Evolutionary conservation across 1,140 invertebrate species (phyloP).

Genomic region (Lepidurus apus): DNA sequence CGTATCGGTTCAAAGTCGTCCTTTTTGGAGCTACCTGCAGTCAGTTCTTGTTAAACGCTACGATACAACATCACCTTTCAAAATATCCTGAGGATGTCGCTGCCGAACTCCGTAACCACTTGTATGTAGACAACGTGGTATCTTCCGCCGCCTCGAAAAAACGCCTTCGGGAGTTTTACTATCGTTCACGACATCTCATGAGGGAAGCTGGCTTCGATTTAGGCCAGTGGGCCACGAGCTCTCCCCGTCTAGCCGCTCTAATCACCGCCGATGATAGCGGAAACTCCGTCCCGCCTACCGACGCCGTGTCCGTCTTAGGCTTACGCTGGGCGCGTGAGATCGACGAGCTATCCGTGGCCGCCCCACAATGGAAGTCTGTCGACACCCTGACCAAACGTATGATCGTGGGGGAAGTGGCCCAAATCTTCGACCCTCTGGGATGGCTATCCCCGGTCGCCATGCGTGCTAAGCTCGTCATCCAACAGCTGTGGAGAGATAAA

Average conservation of each 20-base stretch:
- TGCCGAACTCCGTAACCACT: background rate
- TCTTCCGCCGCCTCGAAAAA: background rate
- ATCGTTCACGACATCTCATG: background rate
- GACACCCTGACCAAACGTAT: constrained; percentile 38
- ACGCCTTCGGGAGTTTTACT: background rate
- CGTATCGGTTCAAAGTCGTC: constrained; percentile 13
- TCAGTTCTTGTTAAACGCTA: constrained; percentile 7
- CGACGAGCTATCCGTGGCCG: background rate
- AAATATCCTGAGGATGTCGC: background rate
- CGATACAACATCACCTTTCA: background rate
- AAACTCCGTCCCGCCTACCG: background rate
- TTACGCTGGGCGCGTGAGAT: background rate
- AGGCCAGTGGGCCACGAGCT: too few relatives aligned
- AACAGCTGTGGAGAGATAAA: constrained; percentile 45
- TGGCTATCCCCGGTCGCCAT: constrained; percentile 43
- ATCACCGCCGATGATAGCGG: background rate
- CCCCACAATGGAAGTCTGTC: background rate
- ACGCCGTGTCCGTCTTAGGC: background rate
- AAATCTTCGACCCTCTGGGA: constrained; percentile 48
- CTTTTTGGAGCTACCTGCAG: constrained; percentile 20
- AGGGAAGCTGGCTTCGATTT: too few relatives aligned
- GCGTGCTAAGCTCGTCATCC: constrained; percentile 45
- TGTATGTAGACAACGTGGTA: constrained; percentile 27
- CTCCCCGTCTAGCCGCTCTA: background rate
- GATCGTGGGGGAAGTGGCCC: constrained; percentile 40